A percentile compares a stretch with the other conserved stretches of the same genome.
These are phyloP conservation scores for Galerucella pusilla DNA, from an alignment of 2,888 invertebrate species.

Conservation along the genomic window DNA sequence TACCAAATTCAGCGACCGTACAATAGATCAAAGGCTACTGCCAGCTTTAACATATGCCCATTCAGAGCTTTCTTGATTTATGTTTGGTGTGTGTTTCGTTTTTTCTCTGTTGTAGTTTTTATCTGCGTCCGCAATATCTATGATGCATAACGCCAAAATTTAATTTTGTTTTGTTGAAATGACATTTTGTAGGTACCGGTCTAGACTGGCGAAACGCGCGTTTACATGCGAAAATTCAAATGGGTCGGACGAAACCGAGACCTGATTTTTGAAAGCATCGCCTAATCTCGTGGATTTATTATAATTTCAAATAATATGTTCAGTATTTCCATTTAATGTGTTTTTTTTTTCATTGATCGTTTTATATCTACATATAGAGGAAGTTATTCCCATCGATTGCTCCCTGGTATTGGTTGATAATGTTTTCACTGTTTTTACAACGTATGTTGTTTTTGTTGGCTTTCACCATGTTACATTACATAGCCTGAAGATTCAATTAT, in stretches of 20 bases:
- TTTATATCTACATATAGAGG: not conserved
- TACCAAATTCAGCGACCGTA: not conserved
- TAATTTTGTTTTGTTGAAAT: conserved; percentile 43
- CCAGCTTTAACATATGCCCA: conserved; percentile 32
- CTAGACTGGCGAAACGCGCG: conserved; percentile 7
- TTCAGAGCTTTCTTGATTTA: conserved; percentile 43
- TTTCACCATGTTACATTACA: not conserved
- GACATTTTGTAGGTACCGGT: conserved; percentile 16
- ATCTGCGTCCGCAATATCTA: conserved; percentile 45
- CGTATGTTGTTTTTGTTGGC: not conserved
- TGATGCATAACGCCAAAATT: conserved; percentile 46
- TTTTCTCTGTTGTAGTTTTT: conserved; percentile 39
- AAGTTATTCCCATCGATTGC: not conserved
- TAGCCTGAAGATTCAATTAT: conserved; percentile 7
- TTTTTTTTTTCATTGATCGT: not conserved
- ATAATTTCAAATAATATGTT: too few species aligned
- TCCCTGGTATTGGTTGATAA: not conserved
- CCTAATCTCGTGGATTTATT: too few species aligned
- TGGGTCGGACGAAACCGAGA: not conserved
- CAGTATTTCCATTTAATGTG: not conserved
- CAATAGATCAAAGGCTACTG: conserved; percentile 31
- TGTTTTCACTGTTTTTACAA: not conserved
- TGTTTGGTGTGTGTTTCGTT: conserved; percentile 29
- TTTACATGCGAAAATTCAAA: not conserved
- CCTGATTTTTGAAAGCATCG: too few species aligned